Conservation (phyloP, 2,888 invertebrate genomes). For the Itoplectis maculator region DNA sequence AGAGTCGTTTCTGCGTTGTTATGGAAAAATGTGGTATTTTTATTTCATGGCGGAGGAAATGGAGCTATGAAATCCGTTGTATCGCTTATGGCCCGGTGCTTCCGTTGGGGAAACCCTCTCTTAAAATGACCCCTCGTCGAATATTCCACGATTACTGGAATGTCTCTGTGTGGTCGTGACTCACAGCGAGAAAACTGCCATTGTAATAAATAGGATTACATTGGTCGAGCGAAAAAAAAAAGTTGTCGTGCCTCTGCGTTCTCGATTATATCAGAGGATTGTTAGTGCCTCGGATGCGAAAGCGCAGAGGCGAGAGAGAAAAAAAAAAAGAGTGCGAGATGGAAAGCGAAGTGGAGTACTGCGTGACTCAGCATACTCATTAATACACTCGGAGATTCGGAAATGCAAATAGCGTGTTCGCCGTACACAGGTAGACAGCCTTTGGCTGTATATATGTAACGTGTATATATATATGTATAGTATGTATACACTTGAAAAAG, state of each 20-base stretch:
- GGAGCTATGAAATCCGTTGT: neutral
- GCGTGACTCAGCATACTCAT: constrained; percentile 42
- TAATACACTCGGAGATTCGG: constrained; percentile 40
- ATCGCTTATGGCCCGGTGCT: neutral
- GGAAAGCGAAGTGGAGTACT: constrained; percentile 14
- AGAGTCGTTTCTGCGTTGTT: neutral
- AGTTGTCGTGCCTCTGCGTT: neutral
- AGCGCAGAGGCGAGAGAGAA: neutral
- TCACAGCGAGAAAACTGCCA: neutral
- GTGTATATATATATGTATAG: neutral
- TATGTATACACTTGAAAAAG: constrained; percentile 30
- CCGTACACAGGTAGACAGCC: constrained; percentile 1
- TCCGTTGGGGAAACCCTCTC: neutral
- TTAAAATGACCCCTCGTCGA: neutral
- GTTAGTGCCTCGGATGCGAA: constrained; percentile 12
- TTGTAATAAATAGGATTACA: neutral
- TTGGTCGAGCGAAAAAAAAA: constrained; percentile 1
- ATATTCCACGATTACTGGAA: neutral
- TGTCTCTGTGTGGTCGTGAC: neutral
- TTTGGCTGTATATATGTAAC: neutral
- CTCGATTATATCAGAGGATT: constrained; percentile 22
- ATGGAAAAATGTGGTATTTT: neutral
- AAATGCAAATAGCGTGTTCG: constrained; percentile 47
- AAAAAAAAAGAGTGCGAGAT: neutral
- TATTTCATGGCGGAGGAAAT: neutral